These are phyloP conservation scores for Sylvilagus bachmani DNA, from an alignment of 2,113 vertebrate genomes.

Conservation along the genomic window DNA sequence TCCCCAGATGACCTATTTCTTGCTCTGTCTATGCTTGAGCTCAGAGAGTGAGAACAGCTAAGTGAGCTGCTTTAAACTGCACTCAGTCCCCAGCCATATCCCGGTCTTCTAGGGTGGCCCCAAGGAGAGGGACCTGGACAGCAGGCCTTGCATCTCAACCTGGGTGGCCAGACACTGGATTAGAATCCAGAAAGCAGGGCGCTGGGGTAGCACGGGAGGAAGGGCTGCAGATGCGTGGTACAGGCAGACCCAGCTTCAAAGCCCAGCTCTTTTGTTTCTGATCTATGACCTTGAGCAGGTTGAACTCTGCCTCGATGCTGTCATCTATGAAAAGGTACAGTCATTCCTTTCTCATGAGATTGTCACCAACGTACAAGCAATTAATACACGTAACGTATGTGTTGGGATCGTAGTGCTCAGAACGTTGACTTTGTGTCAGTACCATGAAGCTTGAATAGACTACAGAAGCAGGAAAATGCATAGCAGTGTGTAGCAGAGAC, in stretches of 20 bases:
- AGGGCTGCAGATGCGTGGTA: neutral
- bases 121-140: neutral
- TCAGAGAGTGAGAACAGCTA: neutral
- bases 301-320: neutral
- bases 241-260: neutral
- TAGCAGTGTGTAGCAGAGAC: neutral
- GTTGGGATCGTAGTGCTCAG: conserved; percentile 13
- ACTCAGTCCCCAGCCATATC: neutral
- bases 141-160: neutral
- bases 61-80: neutral
- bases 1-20: neutral
- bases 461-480: conserved; percentile 39
- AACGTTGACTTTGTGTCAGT: conserved; percentile 45
- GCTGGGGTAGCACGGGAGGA: neutral
- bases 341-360: neutral
- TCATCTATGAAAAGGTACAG: neutral
- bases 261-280: neutral
- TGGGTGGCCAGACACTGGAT: conserved; percentile 3
- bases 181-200: neutral
- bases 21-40: neutral
- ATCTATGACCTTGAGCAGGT: neutral
- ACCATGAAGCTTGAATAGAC: conserved; percentile 60
- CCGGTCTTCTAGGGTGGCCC: neutral
- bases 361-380: neutral
- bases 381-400: conserved; percentile 16